A percentile compares a stretch with the other conserved stretches of the same genome.
Conservation (phyloP, 2,113 vertebrate genomes). For the Grammomys surdaster region DNA sequence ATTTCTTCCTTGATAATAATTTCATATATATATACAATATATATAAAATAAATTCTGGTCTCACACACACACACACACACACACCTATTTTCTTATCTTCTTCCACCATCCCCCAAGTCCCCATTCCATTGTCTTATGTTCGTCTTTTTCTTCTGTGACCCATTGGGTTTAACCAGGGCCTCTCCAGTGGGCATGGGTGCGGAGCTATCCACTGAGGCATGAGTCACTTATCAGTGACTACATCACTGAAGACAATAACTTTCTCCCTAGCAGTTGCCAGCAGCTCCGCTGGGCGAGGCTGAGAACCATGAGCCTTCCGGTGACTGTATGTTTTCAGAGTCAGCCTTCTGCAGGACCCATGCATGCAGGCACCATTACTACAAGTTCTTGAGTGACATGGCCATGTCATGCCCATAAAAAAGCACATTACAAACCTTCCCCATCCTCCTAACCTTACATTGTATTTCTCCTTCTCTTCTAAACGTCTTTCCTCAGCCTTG, state of each 20-base stretch:
- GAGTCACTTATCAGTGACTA: background rate
- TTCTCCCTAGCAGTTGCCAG: background rate
- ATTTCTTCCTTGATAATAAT: background rate
- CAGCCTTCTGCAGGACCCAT: background rate
- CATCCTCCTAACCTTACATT: too few relatives aligned
- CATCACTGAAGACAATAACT: background rate
- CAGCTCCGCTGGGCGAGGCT: background rate
- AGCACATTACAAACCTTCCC: background rate
- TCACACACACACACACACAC: background rate
- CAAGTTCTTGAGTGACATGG: background rate
- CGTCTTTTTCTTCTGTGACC: background rate
- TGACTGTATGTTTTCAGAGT: background rate
- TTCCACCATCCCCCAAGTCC: background rate
- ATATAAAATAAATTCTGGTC: background rate
- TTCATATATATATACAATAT: too few relatives aligned
- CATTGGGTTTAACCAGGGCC: background rate
- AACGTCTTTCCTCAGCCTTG: background rate
- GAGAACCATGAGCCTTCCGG: background rate
- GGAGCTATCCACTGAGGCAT: background rate
- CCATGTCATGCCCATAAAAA: background rate
- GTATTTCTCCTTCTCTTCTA: background rate
- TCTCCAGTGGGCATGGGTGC: background rate
- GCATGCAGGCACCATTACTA: background rate
- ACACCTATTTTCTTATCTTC: background rate
- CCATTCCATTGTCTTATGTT: background rate